Base-by-base conservation (phyloP, 2,113 vertebrate genomes). In the Pelvicachromis taeniatus region DNA sequence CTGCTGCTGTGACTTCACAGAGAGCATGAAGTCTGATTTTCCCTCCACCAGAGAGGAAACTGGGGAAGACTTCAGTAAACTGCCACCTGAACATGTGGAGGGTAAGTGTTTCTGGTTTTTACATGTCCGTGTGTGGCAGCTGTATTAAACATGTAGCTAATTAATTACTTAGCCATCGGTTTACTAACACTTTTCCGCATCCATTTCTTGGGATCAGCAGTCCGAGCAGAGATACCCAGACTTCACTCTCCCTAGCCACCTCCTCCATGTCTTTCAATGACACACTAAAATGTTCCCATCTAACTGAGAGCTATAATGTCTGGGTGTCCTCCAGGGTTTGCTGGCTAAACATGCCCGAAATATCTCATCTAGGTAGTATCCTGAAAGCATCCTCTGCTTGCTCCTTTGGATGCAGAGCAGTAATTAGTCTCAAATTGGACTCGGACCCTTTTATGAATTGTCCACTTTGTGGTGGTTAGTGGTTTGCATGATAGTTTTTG, bases 11-110 rank as follows among this genome's bases (percentile, higher is more conserved):
- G 90, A 91, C 26, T 91, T 91, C 80, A 93, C 84, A 53, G 92
- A 95, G 86, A 89, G 54, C 16, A 38, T 88, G 35, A 89, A 1
- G 26, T 65, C 75, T 4, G 81, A 86, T 19, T 2, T 38, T 84
- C 35, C 26, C 10, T 6, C 58, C 14, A 13, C 1, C 7, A 10
- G 7, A 29, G 33, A 38, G 0, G 26, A 84, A 17, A 26, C 29
- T 35, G 33, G 26, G 7, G 95, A 96, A 65, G 88, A 88, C 35
- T 96, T 96, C 63, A 53, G n/a, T 5, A 84, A 81, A 40, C 42
- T 95, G 9, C 80, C 88, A 40, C 82, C 77, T 31, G 42, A 84
- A 38, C 56, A 87, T 38, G 81, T 81, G 45, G 85, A 93, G 17
- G 45, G 96, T 96, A 77, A 95, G 94, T 16, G n/a, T 12, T 12